A percentile compares a stretch with the other conserved stretches of the same genome.
Conservation (phyloP, 2,888 invertebrate genomes). For the Hermodice carunculata region DNA sequence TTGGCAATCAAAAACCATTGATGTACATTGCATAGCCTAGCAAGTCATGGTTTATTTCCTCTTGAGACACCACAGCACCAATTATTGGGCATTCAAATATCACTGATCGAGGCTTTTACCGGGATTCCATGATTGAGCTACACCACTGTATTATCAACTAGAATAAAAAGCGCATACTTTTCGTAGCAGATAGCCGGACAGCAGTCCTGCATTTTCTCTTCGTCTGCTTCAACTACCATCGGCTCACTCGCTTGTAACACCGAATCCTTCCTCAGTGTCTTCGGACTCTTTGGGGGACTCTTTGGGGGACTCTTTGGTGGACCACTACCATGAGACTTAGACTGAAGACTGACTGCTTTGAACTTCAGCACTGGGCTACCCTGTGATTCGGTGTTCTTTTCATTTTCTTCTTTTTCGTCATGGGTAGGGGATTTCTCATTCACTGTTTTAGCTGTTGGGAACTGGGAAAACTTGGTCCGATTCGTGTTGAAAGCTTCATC, state of each 20-base stretch:
- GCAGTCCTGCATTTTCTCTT: conserved; percentile 47
- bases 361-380: conserved; percentile 11
- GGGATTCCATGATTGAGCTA: no score
- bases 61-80: no score
- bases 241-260: conserved; percentile 10
- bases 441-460: conserved; percentile 24
- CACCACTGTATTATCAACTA: no score
- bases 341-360: not conserved
- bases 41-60: no score
- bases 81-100: no score
- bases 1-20: no score
- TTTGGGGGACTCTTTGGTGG: not conserved
- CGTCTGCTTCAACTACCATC: conserved; percentile 39
- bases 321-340: not conserved
- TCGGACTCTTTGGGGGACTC: conserved; percentile 27
- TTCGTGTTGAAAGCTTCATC: conserved; percentile 49
- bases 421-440: conserved; percentile 2
- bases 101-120: no score
- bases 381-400: no score
- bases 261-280: not conserved
- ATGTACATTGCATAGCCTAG: no score
- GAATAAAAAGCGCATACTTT: conserved; percentile 10
- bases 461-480: conserved; percentile 47
- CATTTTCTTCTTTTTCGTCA: no score
- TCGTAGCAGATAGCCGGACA: conserved; percentile 38